A percentile compares a stretch with the other conserved stretches of the same genome.
phyloP scores from a whole-genome alignment of 2,888 invertebrate genomes.

The Cosmia trapezina region DNA sequence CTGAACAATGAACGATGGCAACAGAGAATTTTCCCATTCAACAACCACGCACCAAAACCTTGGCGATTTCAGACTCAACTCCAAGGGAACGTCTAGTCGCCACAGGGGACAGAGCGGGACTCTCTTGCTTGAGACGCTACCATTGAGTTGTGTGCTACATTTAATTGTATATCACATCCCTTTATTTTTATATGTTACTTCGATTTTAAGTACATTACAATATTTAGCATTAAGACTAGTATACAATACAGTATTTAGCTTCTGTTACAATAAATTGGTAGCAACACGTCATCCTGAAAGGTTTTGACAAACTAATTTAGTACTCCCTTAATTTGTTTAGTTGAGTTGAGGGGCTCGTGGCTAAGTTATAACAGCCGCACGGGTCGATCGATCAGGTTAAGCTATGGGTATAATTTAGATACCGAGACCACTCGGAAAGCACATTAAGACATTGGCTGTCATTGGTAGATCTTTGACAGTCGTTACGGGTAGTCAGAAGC shows the following conservation, averaged over 20 bases:
- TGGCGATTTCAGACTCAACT: background rate
- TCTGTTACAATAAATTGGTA: background rate
- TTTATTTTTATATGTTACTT: background rate
- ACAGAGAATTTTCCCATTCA: background rate
- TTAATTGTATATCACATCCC: background rate
- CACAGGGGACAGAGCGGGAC: background rate
- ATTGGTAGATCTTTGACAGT: no score
- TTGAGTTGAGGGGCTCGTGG: no score
- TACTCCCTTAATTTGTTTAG: no score
- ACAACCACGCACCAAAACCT: background rate
- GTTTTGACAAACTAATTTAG: background rate
- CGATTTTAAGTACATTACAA: background rate
- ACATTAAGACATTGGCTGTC: no score
- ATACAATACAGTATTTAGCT: background rate
- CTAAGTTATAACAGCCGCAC: no score
- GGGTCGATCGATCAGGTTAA: no score
- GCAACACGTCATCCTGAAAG: background rate
- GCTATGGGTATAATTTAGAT: no score
- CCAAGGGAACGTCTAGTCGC: background rate
- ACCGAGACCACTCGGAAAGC: no score
- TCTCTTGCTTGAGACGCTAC: background rate
- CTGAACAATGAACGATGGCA: background rate
- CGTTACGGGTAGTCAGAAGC: no score
- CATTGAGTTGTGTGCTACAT: background rate
- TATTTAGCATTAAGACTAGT: background rate